Evolutionary conservation across 2,888 invertebrate genomes (phyloP).

Genomic region (Athetis lepigone): DNA sequence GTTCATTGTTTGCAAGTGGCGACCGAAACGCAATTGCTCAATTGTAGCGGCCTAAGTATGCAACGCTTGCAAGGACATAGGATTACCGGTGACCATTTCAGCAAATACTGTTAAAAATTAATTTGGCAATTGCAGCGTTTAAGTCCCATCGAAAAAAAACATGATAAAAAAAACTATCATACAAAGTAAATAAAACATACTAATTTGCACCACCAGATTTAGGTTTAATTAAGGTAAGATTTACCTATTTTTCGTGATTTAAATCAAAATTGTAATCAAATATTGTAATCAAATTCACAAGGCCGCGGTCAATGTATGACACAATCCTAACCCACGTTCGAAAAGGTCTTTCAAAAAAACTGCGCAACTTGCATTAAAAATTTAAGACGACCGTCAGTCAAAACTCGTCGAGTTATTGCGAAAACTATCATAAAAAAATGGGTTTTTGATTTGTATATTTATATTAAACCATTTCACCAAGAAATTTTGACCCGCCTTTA

Average conservation of each 20-base stretch:
- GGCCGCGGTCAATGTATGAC: slow-evolving; percentile 73
- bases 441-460: slow-evolving; percentile 55
- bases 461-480: too few species aligned
- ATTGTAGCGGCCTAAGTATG: slow-evolving; percentile 74
- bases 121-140: slow-evolving; percentile 20
- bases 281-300: slow-evolving; percentile 65
- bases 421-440: slow-evolving; percentile 63
- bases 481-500: not conserved
- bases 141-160: not conserved
- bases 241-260: slow-evolving; percentile 16
- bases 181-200: slow-evolving; percentile 41
- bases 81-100: slow-evolving; percentile 67
- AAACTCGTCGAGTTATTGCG: slow-evolving; percentile 66
- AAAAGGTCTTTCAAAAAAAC: slow-evolving; percentile 66
- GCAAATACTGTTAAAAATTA: slow-evolving; percentile 46
- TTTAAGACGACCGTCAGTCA: slow-evolving; percentile 66
- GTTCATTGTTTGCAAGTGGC: slow-evolving; percentile 86
- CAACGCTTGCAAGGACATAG: slow-evolving; percentile 77
- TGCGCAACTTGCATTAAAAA: slow-evolving; percentile 72
- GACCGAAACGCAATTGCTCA: slow-evolving; percentile 83
- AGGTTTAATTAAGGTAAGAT: slow-evolving; percentile 44
- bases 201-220: slow-evolving; percentile 35
- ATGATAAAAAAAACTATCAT: not conserved
- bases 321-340: slow-evolving; percentile 73
- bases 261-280: slow-evolving; percentile 35